Percentiles rank a stretch among this genome's conserved stretches.
These are phyloP conservation scores for Brachionichthys hirsutus DNA, from an alignment of 2,113 vertebrate species.

Conservation along the genomic window DNA sequence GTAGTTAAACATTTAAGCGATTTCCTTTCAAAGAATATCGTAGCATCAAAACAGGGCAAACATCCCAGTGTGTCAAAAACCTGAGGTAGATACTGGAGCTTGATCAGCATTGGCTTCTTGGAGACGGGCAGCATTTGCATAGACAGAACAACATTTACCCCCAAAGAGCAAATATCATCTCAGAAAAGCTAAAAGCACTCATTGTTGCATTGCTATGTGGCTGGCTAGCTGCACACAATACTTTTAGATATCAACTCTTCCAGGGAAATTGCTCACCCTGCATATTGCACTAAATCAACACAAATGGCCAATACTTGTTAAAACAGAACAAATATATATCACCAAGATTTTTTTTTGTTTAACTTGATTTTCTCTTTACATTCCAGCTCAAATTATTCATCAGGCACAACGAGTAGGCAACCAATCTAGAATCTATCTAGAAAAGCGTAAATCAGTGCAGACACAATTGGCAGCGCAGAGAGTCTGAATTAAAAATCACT, in stretches of 20 bases:
- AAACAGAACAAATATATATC: too few species aligned
- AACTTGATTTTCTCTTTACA: too few species aligned
- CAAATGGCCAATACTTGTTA: too few species aligned
- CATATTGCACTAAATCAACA: too few species aligned
- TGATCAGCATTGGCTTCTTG: not conserved
- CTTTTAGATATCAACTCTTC: too few species aligned
- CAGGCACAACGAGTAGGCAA: constrained; percentile 23
- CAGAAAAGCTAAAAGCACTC: too few species aligned
- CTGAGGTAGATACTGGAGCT: constrained; percentile 29
- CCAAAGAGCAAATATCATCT: not conserved
- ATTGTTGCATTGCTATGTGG: too few species aligned
- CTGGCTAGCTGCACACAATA: too few species aligned
- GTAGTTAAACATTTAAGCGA: constrained; percentile 20
- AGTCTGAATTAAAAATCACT: constrained; percentile 22
- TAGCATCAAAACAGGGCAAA: constrained; percentile 64
- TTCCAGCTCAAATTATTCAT: constrained; percentile 37
- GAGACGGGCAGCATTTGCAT: not conserved
- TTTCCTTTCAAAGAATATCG: constrained; percentile 14
- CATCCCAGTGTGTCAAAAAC: constrained; percentile 1
- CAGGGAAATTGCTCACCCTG: too few species aligned
- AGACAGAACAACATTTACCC: not conserved
- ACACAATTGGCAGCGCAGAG: constrained; percentile 58
- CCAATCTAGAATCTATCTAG: not conserved
- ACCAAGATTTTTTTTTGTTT: too few species aligned
- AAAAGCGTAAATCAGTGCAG: constrained; percentile 56